A percentile compares a stretch with the other conserved stretches of the same genome.
phyloP scores from a whole-genome alignment of 2,113 vertebrate genomes.

The Phasianus colchicus region DNA sequence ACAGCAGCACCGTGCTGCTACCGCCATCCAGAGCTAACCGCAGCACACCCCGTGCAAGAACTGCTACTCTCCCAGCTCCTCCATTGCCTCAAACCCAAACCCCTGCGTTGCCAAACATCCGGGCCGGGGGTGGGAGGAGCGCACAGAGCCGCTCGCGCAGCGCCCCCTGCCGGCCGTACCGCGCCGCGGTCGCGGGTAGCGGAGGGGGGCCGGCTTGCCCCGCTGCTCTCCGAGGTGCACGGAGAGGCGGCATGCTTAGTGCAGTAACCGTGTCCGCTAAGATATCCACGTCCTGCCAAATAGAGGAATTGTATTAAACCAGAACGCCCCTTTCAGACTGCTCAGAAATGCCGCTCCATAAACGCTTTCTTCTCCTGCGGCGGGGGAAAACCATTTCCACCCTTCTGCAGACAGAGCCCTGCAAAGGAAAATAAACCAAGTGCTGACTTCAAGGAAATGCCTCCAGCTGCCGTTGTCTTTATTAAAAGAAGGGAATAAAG shows the following conservation, averaged over 20 bases:
- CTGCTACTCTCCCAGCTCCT: neutral
- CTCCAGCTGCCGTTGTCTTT: conserved; percentile 48
- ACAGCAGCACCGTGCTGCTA: neutral
- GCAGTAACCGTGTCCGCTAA: accelerated
- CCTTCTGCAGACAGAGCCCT: neutral
- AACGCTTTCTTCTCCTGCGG: neutral
- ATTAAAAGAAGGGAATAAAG: conserved; percentile 54
- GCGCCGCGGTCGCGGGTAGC: too few species aligned
- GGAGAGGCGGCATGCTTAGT: neutral
- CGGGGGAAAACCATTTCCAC: neutral
- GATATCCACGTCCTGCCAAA: neutral
- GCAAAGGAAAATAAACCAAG: neutral
- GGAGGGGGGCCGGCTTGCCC: too few species aligned
- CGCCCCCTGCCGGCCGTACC: too few species aligned
- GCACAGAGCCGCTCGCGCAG: too few species aligned
- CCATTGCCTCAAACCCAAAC: neutral
- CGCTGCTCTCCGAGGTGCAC: neutral
- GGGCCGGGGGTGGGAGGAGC: too few species aligned
- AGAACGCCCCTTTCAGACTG: neutral
- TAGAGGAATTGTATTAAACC: neutral
- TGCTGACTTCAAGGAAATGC: conserved; percentile 20
- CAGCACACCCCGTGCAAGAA: neutral
- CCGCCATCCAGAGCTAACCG: neutral
- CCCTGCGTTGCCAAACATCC: too few species aligned
- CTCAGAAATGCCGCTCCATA: neutral